Conservation (phyloP, 2,888 invertebrate genomes). For the Alloscopus bannaensis region DNA sequence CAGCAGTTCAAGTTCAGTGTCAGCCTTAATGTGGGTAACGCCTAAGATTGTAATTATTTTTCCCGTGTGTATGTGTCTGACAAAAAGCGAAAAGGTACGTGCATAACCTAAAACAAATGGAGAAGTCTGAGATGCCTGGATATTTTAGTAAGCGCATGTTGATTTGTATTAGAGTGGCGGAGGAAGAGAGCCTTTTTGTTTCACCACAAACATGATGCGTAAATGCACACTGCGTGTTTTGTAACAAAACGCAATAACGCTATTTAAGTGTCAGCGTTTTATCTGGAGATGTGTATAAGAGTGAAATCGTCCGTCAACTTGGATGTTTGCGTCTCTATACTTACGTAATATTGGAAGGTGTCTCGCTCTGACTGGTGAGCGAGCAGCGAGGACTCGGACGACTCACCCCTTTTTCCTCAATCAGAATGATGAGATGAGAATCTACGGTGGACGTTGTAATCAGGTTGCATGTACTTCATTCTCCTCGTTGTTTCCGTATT, state of each 20-base stretch:
- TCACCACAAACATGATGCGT: slow-evolving; percentile 18
- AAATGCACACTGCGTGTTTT: not conserved
- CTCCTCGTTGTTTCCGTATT: too few species aligned
- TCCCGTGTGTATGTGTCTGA: slow-evolving; percentile 16
- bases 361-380: too few species aligned
- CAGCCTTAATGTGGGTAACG: slow-evolving; percentile 48
- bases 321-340: too few species aligned
- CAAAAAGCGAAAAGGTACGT: not conserved
- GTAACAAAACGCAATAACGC: slow-evolving; percentile 7
- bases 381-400: too few species aligned
- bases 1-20: slow-evolving; percentile 39
- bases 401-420: too few species aligned
- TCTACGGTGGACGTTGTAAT: too few species aligned
- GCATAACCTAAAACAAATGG: too few species aligned
- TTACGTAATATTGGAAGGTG: too few species aligned
- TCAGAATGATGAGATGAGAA: too few species aligned
- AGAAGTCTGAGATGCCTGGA: not conserved
- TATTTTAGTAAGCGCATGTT: not conserved
- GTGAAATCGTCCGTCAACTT: slow-evolving; percentile 12
- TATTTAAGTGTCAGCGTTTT: slow-evolving; percentile 14
- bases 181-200: not conserved
- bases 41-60: slow-evolving; percentile 60
- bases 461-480: too few species aligned
- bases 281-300: not conserved
- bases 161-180: not conserved